Percentiles rank a stretch among this genome's conserved stretches.
These are phyloP conservation scores for Orthosia gracilis DNA, from an alignment of 2,888 invertebrate species.

Conservation along the genomic window DNA sequence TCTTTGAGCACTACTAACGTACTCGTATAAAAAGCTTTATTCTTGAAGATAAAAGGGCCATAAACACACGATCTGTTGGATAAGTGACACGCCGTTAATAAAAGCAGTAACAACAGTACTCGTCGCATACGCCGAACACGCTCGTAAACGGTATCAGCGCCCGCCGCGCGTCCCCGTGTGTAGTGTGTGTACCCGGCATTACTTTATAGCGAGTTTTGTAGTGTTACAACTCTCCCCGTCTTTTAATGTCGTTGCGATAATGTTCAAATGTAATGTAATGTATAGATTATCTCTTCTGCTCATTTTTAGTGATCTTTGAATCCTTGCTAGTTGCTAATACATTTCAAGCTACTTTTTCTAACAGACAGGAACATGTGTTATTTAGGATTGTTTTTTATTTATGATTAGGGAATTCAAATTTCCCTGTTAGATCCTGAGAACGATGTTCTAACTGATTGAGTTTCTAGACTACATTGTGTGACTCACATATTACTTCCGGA, in stretches of 20 bases:
- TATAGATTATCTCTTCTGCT: constrained; percentile 20
- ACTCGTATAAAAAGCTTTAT: constrained; percentile 61
- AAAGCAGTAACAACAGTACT: constrained; percentile 47
- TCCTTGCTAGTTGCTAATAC: neutral
- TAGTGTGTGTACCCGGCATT: constrained; percentile 53
- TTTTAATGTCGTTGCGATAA: constrained; percentile 61
- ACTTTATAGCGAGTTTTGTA: constrained; percentile 61
- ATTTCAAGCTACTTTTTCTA: constrained; percentile 8
- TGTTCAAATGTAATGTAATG: constrained; percentile 44
- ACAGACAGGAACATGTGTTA: neutral
- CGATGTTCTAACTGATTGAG: neutral
- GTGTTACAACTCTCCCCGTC: constrained; percentile 54
- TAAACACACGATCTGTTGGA: constrained; percentile 65
- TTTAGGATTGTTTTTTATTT: neutral
- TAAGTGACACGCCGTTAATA: constrained; percentile 62
- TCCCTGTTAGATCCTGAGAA: neutral
- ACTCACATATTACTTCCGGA: constrained; percentile 1
- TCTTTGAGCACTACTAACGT: constrained; percentile 45
- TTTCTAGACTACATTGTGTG: constrained; percentile 12
- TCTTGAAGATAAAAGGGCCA: constrained; percentile 62
- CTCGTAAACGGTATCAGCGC: constrained; percentile 64
- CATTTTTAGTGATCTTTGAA: constrained; percentile 18
- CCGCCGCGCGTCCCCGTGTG: constrained; percentile 32
- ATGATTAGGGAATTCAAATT: neutral
- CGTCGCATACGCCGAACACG: constrained; percentile 32